Base-by-base conservation (phyloP, 2,797 vertebrate genomes). In the Vireo griseus region DNA sequence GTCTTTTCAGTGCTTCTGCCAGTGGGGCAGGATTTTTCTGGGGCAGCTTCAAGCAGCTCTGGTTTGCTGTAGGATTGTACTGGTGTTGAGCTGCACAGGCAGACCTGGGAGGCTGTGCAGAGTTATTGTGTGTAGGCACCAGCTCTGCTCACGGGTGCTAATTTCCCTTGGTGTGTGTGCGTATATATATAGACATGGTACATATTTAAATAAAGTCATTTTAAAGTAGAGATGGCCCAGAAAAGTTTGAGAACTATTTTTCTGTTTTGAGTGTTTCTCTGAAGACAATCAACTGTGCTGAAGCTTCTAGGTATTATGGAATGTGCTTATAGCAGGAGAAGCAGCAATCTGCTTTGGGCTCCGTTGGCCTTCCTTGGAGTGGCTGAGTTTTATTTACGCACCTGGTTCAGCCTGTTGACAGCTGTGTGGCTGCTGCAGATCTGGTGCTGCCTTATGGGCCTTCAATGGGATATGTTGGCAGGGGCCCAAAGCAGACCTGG, bases 181-280 rank as follows among this genome's bases (percentile, higher is more conserved):
- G 2, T 80, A 1, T 91, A 86, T 91, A 85, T 88, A 91, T 86
- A 95, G 93, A 69, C 33, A 10, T 4, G 22, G 74, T 62, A 59
- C 74, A 61, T 76, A 87, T 93, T 93, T 79, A 93, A 95, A 89
- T 87, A 3, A 85, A 92, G 86, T 90, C 0, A 71, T 83, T 93
- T 96, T 51, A 50, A 82, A 94, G 74, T 77, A 86, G 83, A 51
- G 57, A 33, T 95, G 92, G 88, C 95, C 93, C 92, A 91, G 94
- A 94, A 95, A 94, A 91, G 94, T 96, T 83, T 35, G 75, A 93
- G 81, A 92, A 65, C 68, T 90, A 66, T 94, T 93, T 94, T 10
- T 22, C 73, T 24, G 2, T 54, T 75, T 51, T 37, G 69, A 69
- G 17, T 48, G 26, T 86, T 90, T 85, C 51, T 76, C 21, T 93